Percentiles rank a stretch among this genome's conserved stretches.
phyloP scores from a whole-genome alignment of 1,140 invertebrate species.

The Episyrphus balteatus region DNA sequence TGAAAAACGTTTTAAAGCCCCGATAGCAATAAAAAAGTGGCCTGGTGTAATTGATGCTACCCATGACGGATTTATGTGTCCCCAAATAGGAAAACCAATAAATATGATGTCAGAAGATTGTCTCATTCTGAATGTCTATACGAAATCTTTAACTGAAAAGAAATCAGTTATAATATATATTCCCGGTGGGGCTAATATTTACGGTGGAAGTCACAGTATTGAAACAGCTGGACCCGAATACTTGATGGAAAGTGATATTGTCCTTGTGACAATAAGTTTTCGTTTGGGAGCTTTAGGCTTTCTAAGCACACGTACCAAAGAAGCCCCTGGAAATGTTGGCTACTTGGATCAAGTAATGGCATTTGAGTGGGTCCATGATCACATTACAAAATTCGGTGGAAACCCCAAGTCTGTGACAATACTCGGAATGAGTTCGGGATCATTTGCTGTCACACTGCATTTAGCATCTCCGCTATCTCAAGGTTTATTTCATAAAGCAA shows the following conservation, averaged over 20 bases:
- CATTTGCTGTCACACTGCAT: background rate
- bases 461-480: conserved; percentile 14
- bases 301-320: conserved; percentile 34
- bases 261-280: conserved; percentile 55
- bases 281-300: conserved; percentile 47
- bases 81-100: background rate
- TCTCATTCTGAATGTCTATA: conserved; percentile 65
- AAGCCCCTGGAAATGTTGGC: conserved; percentile 39
- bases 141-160: conserved; percentile 19
- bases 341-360: conserved; percentile 36
- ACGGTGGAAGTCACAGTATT: conserved; percentile 35
- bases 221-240: conserved; percentile 43
- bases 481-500: conserved; percentile 45
- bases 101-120: conserved; percentile 52
- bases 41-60: conserved; percentile 35
- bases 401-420: conserved; percentile 11
- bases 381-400: conserved; percentile 14
- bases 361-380: conserved; percentile 17
- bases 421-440: conserved; percentile 14
- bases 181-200: conserved; percentile 50
- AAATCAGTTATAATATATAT: conserved; percentile 52
- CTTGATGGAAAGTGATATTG: conserved; percentile 49
- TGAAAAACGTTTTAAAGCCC: conserved; percentile 37
- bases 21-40: conserved; percentile 34
- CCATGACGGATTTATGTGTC: conserved; percentile 12